Evolutionary conservation across 2,888 invertebrate species (phyloP).

Genomic region (Ophion ellenae): DNA sequence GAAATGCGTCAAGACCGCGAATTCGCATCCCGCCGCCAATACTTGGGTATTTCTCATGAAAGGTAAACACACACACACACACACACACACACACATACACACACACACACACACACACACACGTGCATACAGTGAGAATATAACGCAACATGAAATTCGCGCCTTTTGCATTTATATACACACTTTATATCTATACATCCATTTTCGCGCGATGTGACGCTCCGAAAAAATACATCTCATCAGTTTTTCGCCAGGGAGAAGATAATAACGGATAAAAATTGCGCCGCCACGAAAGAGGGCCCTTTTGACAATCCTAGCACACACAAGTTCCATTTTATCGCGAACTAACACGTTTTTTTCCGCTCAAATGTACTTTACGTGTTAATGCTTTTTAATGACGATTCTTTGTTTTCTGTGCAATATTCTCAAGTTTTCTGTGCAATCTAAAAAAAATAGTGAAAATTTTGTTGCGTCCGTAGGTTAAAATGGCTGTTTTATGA

Average conservation of each 20-base stretch:
- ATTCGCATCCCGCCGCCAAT: conserved; percentile 86
- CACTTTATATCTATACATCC: background rate
- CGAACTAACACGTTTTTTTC: too few relatives aligned
- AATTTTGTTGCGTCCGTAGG: too few relatives aligned
- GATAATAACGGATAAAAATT: background rate
- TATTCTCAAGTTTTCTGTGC: too few relatives aligned
- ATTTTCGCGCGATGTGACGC: background rate
- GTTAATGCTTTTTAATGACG: too few relatives aligned
- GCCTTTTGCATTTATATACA: conserved; percentile 17
- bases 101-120: conserved; percentile 40
- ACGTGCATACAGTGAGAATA: background rate
- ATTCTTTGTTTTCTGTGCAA: too few relatives aligned
- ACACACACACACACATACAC: conserved; percentile 2
- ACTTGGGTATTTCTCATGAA: conserved; percentile 89
- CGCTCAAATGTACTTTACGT: too few relatives aligned
- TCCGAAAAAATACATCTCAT: background rate
- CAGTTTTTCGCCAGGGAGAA: background rate
- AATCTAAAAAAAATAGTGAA: too few relatives aligned
- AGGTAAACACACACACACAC: conserved; percentile 84
- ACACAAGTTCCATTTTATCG: background rate
- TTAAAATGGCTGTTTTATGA: too few relatives aligned
- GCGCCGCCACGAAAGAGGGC: background rate
- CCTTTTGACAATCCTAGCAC: background rate
- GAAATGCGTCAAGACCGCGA: conserved; percentile 84
- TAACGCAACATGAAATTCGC: conserved; percentile 40